Conservation (phyloP, 2,113 vertebrate species). For the Ginglymostoma cirratum region DNA sequence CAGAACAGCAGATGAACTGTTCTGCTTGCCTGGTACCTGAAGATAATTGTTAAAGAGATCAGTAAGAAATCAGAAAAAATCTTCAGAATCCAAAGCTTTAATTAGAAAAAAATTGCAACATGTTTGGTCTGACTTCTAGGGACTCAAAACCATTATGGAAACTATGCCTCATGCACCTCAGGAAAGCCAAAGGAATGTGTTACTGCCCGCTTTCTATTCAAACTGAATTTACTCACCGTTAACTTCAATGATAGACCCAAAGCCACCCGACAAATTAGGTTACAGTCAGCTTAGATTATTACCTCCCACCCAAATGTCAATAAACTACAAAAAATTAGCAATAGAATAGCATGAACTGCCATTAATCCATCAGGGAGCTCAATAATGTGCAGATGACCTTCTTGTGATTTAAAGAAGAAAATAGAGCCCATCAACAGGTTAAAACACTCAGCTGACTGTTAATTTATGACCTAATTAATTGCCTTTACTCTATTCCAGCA, state of each 20-base stretch:
- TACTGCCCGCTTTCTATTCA: not conserved
- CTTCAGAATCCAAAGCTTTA: not conserved
- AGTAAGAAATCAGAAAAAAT: not conserved
- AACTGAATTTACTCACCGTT: not conserved
- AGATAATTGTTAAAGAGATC: not conserved
- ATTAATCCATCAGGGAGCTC: not conserved
- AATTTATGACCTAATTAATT: conserved; percentile 3
- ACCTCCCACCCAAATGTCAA: not conserved
- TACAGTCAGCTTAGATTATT: not conserved
- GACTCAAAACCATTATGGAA: not conserved
- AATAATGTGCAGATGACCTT: not conserved
- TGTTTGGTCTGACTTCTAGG: not conserved
- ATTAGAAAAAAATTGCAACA: not conserved
- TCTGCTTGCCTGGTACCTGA: not conserved
- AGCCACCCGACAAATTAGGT: not conserved
- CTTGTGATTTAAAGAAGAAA: not conserved
- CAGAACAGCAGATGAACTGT: not conserved
- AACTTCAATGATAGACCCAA: not conserved
- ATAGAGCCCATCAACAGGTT: not conserved
- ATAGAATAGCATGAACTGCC: not conserved
- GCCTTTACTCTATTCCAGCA: not conserved
- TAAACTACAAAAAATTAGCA: not conserved
- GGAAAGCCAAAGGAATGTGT: not conserved
- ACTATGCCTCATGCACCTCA: not conserved
- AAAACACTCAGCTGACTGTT: not conserved